Evolutionary conservation across 2,888 invertebrate species (phyloP), one percentile per base, ranked within the genome.

Genomic region (Noctua janthe): DNA sequence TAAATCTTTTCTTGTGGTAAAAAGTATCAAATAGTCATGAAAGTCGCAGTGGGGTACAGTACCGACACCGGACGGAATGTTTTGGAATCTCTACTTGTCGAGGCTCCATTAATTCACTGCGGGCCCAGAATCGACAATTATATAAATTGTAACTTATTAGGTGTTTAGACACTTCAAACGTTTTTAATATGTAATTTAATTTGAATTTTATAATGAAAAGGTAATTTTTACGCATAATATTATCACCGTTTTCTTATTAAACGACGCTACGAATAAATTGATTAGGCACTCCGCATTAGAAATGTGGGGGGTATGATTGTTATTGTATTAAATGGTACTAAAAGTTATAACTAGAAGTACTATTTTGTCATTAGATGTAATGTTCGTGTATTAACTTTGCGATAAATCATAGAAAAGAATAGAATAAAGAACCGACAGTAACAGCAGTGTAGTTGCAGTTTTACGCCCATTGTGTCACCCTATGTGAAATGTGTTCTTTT

Each of bases 151-250:
- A 70, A 73, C n/a, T 62, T 56, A 82, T 56, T 70, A 76, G 13
- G 72, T 85, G 72, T 84, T 82, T 54, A 23, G 72, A 78, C 69
- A 74, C 64, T 72, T 71, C 5, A 13, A 85, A 86, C 77, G 69
- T 66, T 80, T 77, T 76, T 59, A 74, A 78, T 78, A 72, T 81
- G 81, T 81, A 81, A 82, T 86, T 76, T 77, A 71, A 88, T 88
- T 87, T 82, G 72, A 88, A 87, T 81, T 80, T 84, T 76, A 74
- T 81, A 82, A 82, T 87, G 80, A 84, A 80, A 81, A 66, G 7
- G 64, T 75, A 62, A 47, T 51, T 72, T 62, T 71, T 62, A 78
- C 76, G 75, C 51, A 78, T 80, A 43, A 78, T 78, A 29, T 75
- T 23, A 82, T 80, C 69, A 67, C 49, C 54, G 71, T 74, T 67